Evolutionary conservation across 2,113 vertebrate species (phyloP).

Genomic region (Petaurus breviceps): DNA sequence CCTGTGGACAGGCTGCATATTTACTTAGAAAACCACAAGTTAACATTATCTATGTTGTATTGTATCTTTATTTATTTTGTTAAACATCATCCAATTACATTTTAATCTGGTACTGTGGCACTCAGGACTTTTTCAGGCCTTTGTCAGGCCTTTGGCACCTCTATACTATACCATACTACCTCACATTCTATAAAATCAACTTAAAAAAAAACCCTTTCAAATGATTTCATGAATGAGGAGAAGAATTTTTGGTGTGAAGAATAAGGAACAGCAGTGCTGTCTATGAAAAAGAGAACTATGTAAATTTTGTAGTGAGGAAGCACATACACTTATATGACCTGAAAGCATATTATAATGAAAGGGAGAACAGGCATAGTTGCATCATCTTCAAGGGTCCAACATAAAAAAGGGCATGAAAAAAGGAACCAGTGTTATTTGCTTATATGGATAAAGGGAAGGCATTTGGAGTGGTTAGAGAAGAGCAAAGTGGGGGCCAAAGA

Average conservation of each 20-base stretch:
- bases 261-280: neutral
- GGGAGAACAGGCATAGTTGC: neutral
- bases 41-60: neutral
- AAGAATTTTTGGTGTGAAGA: neutral
- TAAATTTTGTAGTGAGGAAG: neutral
- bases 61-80: neutral
- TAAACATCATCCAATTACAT: neutral
- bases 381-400: neutral
- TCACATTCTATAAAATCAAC: neutral
- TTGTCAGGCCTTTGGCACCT: neutral
- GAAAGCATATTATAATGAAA: neutral
- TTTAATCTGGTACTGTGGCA: neutral
- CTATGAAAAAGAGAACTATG: neutral
- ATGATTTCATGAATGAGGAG: neutral
- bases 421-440: neutral
- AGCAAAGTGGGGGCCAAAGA: neutral
- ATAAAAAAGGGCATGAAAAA: neutral
- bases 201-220: neutral
- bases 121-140: neutral
- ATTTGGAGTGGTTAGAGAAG: neutral
- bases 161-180: neutral
- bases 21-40: neutral
- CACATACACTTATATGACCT: neutral
- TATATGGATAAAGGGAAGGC: neutral
- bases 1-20: neutral